A percentile compares a stretch with the other conserved stretches of the same genome.
phyloP scores from a whole-genome alignment of 2,888 invertebrate genomes.

The Calameuta filiformis region DNA sequence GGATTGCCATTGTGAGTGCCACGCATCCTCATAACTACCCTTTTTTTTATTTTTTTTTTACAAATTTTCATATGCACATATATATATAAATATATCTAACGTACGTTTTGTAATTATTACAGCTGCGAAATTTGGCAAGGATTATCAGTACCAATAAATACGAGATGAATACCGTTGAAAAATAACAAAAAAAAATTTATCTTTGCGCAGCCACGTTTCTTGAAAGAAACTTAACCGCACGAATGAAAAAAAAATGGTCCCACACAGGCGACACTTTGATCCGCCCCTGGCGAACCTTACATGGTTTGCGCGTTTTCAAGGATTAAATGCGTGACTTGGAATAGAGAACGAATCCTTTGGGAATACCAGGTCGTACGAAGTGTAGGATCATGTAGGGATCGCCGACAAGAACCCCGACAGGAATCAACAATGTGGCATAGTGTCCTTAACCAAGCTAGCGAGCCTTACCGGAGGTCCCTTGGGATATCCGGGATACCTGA shows the following conservation, averaged over 20 bases:
- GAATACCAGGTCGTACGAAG: constrained; percentile 52
- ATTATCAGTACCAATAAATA: not conserved
- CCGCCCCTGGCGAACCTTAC: not conserved
- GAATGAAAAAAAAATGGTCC: not conserved
- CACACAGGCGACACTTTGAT: not conserved
- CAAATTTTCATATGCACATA: too few species aligned
- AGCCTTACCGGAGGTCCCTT: constrained; percentile 30
- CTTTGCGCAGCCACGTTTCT: not conserved
- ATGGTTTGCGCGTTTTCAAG: constrained; percentile 38
- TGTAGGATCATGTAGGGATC: constrained; percentile 55
- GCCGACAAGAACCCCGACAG: constrained; percentile 28
- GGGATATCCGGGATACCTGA: constrained; percentile 43
- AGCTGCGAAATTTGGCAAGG: not conserved
- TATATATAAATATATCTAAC: not conserved
- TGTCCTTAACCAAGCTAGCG: not conserved
- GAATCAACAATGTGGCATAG: constrained; percentile 18
- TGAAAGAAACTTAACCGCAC: not conserved
- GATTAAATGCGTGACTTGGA: constrained; percentile 58
- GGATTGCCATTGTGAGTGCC: too few species aligned
- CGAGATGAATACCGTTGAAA: not conserved
- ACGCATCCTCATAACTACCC: too few species aligned
- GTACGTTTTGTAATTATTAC: not conserved
- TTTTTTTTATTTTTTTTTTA: too few species aligned
- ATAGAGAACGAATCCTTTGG: constrained; percentile 53
- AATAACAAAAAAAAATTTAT: not conserved